Evolutionary conservation across 2,113 vertebrate species (phyloP), one percentile per base, ranked within the genome.

Genomic region (Neomonachus schauinslandi): DNA sequence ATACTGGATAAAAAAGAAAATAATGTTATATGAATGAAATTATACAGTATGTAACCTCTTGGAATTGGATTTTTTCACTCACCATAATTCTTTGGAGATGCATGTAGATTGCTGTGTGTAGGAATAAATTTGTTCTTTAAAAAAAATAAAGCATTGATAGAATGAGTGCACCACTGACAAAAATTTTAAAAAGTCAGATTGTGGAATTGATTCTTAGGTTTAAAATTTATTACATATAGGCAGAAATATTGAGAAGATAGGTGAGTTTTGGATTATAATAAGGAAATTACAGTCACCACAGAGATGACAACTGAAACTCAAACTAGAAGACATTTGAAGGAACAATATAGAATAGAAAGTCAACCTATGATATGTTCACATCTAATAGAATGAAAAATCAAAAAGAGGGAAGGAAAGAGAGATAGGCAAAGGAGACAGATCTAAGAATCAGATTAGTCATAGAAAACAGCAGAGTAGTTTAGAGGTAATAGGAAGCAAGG

Each of bases 361-460:
- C 49, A 95, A 31, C 1, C 4, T 57, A 12, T 89, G n/a, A 80
- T 65, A 87, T 53, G 67, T 84, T 81, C 36, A 42, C 28, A 46
- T 93, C 93, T 83, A 86, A 86, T 16, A 94, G 36, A 87, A 89
- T 28, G 46, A 46, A 91, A 96, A 95, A 82, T 16, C 36, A 31
- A n/a, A 88, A 96, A 81, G 36, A 55, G 39, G 85, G 49, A 89
- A 65, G 26, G 67, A 91, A 39, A 91, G 26, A 95, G 31, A 95
- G 26, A 39, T 72, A 42, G 28, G 49, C 8, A 71, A 71, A 31
- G 22, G 46, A 97, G n/a, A 79, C 9, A 74, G 79, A 79, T 21
- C 12, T 61, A 82, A 77, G n/a, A 85, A 63, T 89, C 72, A 95
- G 24, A 93, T 31, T 46, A 92, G 14, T 71, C 42, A 80, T 1